These are phyloP conservation scores for Anthopleura xanthogrammica DNA, from an alignment of 92 coral and sea anemone species.

Conservation along the genomic window DNA sequence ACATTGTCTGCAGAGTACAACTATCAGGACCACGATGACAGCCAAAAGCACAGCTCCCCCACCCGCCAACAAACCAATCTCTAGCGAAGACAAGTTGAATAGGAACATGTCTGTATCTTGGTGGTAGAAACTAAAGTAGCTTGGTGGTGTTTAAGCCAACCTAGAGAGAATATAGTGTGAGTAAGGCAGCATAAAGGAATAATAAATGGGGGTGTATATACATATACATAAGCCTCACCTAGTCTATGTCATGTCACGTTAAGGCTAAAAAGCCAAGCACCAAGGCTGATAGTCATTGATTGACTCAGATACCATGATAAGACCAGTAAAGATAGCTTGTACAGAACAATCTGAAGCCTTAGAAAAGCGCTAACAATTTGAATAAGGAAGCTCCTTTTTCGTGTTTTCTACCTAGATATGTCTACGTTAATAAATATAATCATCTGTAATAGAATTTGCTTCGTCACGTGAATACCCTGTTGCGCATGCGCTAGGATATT, in stretches of 20 bases:
- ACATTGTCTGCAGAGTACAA: conserved; percentile 25
- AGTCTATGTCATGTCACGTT: background rate
- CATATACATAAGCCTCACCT: background rate
- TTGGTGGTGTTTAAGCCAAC: background rate
- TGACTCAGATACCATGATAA: background rate
- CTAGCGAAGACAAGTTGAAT: conserved; percentile 28
- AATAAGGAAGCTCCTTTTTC: background rate
- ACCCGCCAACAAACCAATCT: conserved; percentile 44
- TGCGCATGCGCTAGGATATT: background rate
- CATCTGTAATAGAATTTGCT: background rate
- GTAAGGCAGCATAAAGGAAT: background rate
- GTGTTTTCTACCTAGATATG: background rate
- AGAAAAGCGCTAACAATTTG: background rate
- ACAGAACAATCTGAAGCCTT: background rate
- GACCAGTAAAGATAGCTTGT: background rate
- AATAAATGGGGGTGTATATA: background rate
- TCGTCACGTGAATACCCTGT: background rate
- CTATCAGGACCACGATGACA: conserved; percentile 31
- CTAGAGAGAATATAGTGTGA: background rate
- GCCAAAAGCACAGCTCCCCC: conserved; percentile 43
- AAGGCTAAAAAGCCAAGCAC: background rate
- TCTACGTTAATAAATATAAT: background rate
- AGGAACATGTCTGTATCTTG: conserved; percentile 30
- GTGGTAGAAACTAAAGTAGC: background rate
- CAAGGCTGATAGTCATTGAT: background rate